phyloP scores from a whole-genome alignment of 92 coral and sea anemone genomes.

The Ricordea florida region DNA sequence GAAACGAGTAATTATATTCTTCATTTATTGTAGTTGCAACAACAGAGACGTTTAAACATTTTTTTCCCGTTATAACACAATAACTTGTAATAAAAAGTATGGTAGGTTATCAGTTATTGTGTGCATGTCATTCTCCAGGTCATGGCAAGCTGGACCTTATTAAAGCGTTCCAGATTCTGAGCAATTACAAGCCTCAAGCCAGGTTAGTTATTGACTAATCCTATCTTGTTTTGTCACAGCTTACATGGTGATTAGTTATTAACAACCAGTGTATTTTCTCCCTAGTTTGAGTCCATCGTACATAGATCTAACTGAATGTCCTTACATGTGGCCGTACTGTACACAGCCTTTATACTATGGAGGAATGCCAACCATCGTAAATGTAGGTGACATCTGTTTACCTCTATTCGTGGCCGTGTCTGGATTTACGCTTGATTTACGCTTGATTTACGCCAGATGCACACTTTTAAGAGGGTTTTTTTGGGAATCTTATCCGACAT shows the following conservation, averaged over 20 bases:
- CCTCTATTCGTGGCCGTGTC: no score
- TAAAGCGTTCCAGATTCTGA: conserved; percentile 96
- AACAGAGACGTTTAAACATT: no score
- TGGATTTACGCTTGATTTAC: no score
- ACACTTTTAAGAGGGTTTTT: no score
- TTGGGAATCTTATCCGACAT: not conserved
- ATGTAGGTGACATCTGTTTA: no score
- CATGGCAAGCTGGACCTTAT: conserved; percentile 98
- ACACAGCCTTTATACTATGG: conserved; percentile 92
- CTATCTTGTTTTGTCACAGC: not conserved
- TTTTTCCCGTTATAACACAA: no score
- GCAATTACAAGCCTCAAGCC: conserved; percentile 97
- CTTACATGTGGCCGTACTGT: conserved; percentile 99
- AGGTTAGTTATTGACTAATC: conserved; percentile 57
- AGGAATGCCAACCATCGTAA: conserved; percentile 85
- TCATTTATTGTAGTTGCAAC: no score
- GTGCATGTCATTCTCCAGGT: conserved; percentile 45
- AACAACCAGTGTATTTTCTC: not conserved
- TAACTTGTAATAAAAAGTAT: not conserved
- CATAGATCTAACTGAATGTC: conserved; percentile 94
- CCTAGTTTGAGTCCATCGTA: conserved; percentile 90
- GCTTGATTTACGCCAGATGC: no score
- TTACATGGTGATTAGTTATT: not conserved
- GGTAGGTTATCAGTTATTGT: not conserved
- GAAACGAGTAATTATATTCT: no score